phyloP scores from a whole-genome alignment of 2,113 vertebrate species.

The Tragelaphus buxtoni region DNA sequence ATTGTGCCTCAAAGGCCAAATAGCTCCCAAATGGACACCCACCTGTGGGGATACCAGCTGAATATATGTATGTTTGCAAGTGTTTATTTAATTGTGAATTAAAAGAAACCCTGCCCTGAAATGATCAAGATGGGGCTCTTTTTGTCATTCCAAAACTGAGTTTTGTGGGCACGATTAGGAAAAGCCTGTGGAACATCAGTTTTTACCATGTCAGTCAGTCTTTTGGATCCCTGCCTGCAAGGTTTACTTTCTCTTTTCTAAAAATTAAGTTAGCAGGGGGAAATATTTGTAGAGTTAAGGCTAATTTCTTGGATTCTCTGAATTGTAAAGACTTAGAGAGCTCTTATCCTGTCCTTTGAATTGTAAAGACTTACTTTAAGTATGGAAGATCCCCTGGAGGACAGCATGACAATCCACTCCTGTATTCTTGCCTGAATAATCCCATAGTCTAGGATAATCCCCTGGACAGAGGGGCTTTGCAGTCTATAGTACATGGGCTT shows the following conservation, averaged over 20 bases:
- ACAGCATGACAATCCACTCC: neutral
- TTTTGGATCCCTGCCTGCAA: neutral
- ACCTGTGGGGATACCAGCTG: neutral
- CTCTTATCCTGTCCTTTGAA: neutral
- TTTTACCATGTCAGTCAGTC: neutral
- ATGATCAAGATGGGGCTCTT: neutral
- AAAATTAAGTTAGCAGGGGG: neutral
- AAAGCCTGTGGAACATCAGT: neutral
- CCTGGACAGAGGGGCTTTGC: neutral
- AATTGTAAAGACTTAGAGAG: neutral
- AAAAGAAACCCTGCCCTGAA: neutral
- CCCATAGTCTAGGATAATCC: neutral
- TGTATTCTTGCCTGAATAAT: neutral
- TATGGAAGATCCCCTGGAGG: neutral
- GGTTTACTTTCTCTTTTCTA: neutral
- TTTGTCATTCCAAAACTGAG: neutral
- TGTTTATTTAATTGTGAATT: neutral
- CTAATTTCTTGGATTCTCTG: neutral
- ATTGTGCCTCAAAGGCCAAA: neutral
- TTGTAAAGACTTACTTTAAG: neutral
- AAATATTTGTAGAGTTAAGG: neutral
- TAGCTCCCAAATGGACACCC: neutral
- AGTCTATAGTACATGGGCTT: neutral
- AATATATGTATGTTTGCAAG: neutral
- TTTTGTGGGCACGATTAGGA: neutral